phyloP scores from a whole-genome alignment of 2,113 vertebrate genomes.

The Rhea americana region DNA sequence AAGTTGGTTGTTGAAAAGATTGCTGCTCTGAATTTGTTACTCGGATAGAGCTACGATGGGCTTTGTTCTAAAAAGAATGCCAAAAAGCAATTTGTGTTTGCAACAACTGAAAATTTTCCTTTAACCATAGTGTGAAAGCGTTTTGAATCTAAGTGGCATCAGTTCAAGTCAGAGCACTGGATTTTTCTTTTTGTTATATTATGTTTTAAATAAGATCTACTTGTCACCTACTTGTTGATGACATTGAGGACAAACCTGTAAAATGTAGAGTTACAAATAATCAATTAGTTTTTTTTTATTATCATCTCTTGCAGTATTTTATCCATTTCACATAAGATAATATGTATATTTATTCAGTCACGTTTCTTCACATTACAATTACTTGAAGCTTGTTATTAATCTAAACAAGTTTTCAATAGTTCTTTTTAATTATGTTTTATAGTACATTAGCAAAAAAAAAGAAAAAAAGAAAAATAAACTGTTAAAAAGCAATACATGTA shows the following conservation, averaged over 20 bases:
- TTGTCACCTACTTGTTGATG: background rate
- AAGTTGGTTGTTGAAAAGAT: background rate
- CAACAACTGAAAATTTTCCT: background rate
- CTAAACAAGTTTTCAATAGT: background rate
- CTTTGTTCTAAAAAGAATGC: conserved; percentile 3
- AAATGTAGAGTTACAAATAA: background rate
- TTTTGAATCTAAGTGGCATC: background rate
- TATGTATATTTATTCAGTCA: background rate
- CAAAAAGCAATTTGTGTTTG: background rate
- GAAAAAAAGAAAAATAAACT: background rate
- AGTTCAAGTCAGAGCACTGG: background rate
- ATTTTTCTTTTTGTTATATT: background rate
- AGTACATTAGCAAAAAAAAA: background rate
- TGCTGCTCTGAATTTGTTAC: background rate
- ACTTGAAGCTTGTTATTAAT: background rate
- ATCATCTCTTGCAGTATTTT: background rate
- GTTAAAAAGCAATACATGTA: background rate
- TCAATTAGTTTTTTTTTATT: background rate
- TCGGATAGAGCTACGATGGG: background rate
- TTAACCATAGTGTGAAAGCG: background rate
- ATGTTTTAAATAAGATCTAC: background rate
- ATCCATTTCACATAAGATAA: background rate
- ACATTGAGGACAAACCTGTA: background rate
- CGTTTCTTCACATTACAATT: background rate
- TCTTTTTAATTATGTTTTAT: background rate